Base-by-base conservation (phyloP, 30 jellyfish, hydroid and myxozoan genomes). In the Chrysaora quinquecirrha region DNA sequence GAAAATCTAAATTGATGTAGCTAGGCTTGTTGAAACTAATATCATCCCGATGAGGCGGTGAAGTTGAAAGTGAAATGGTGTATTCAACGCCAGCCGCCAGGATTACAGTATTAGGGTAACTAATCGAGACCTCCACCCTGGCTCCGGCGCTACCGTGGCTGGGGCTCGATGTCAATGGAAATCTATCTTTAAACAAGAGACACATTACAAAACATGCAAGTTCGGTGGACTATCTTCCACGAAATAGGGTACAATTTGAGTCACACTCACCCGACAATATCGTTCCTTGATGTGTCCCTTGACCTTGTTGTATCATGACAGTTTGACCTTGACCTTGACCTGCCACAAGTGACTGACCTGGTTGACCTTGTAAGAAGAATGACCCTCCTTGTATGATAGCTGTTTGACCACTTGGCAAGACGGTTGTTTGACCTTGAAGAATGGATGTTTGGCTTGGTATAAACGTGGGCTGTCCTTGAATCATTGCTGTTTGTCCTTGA, bases 311-410 rank as follows among this genome's bases (percentile, higher is more conserved):
- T 24, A 94, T 94, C 99, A 94, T 94, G 20, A 94, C 92, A 33
- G 98, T 86, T 71, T 93, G 98, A 20, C 99, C 99, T 33, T 94
- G 99, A 24, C 90, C 96, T 65, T 90, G 98, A 12, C 94, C 90
- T 14, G 96, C 88, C 1, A 84, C 95, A 34, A 90, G 78, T 73
- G 98, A 79, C 78, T 94, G 99, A 1, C 96, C 96, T 49, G 96
- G 97, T 82, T 94, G 99, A 30, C 97, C 97, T 84, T 90, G 97
- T 30, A 94, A 75, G 80, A 94, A 83, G 68, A 94, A 86, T 1
- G 99, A 94, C 29, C 96, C 96, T 2, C 99, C 97, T 80, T 94
- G 99, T 24, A 94, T 94, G 31, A 94, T 88, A 29, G 99, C 97
- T 0, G 99, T 85, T 62, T 87, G 99, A 16, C 97, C 99, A 33